Evolutionary conservation across 1,140 invertebrate species (phyloP).

Genomic region (Luehdorfia chinensis): DNA sequence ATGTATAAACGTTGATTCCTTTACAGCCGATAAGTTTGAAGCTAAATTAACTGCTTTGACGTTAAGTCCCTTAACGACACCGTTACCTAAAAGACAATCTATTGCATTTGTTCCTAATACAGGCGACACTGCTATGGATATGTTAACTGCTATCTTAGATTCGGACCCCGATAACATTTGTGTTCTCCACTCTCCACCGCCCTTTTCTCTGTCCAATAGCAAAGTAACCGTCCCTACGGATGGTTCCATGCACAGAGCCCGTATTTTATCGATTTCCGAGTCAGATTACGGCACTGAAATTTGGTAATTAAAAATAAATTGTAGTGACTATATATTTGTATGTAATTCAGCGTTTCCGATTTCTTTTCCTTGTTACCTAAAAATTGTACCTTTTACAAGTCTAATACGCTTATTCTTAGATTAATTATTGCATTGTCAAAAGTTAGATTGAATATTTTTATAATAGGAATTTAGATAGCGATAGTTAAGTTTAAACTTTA

Average conservation of each 20-base stretch:
- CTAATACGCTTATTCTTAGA: slow-evolving; percentile 13
- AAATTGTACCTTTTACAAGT: slow-evolving; percentile 16
- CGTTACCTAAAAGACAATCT: slow-evolving; percentile 59
- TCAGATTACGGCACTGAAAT: slow-evolving; percentile 84
- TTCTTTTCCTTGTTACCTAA: slow-evolving; percentile 15
- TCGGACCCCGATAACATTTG: slow-evolving; percentile 69
- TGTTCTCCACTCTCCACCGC: slow-evolving; percentile 53
- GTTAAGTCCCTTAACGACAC: slow-evolving; percentile 66
- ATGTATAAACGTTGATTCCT: slow-evolving; percentile 44
- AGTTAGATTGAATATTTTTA: slow-evolving; percentile 11
- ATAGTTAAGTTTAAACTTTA: too few species aligned
- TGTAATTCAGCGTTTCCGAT: too few species aligned
- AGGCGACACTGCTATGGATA: slow-evolving; percentile 58
- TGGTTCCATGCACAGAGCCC: slow-evolving; percentile 73
- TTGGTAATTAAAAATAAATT: slow-evolving; percentile 77
- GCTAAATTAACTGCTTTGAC: slow-evolving; percentile 57
- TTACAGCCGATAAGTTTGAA: slow-evolving; percentile 68
- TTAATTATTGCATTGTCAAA: slow-evolving; percentile 13
- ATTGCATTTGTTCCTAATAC: slow-evolving; percentile 51
- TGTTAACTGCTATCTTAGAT: slow-evolving; percentile 66
- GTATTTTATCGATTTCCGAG: slow-evolving; percentile 77
- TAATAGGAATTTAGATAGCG: slow-evolving; percentile 7
- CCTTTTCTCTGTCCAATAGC: slow-evolving; percentile 67
- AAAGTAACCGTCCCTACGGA: slow-evolving; percentile 78
- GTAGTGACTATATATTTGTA: slow-evolving; percentile 17